A percentile compares a stretch with the other conserved stretches of the same genome.
phyloP scores from a whole-genome alignment of 2,888 invertebrate genomes.

The Colostygia pectinataria region DNA sequence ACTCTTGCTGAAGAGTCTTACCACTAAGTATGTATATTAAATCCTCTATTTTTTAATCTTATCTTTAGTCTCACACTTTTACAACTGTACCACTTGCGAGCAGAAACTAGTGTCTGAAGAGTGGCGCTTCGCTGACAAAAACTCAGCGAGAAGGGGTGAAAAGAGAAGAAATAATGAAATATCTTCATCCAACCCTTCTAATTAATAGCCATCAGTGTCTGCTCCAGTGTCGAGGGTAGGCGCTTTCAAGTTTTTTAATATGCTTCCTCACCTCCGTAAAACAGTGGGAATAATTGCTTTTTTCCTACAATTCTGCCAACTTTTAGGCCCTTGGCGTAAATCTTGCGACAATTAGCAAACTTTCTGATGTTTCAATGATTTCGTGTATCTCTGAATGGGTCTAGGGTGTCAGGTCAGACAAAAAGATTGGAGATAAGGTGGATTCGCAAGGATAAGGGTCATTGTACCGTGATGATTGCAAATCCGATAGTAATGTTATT shows the following conservation, averaged over 20 bases:
- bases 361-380: slow-evolving; percentile 44
- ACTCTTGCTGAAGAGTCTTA: too few species aligned
- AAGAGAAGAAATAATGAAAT: slow-evolving; percentile 76
- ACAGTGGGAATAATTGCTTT: slow-evolving; percentile 79
- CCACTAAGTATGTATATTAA: too few species aligned
- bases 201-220: slow-evolving; percentile 83
- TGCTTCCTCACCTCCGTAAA: slow-evolving; percentile 79
- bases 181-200: slow-evolving; percentile 81
- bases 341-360: slow-evolving; percentile 68
- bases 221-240: slow-evolving; percentile 74
- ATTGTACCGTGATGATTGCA: background rate
- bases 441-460: background rate
- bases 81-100: slow-evolving; percentile 1
- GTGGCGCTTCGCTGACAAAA: slow-evolving; percentile 26
- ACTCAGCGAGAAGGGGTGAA: slow-evolving; percentile 41
- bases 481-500: background rate
- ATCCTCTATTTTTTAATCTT: background rate
- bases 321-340: slow-evolving; percentile 48
- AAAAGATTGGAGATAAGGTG: slow-evolving; percentile 15
- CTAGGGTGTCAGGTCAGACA: slow-evolving; percentile 6
- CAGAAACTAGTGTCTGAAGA: slow-evolving; percentile 21
- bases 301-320: slow-evolving; percentile 45
- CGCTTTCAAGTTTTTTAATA: slow-evolving; percentile 81
- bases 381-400: slow-evolving; percentile 43
- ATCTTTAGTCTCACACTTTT: slow-evolving; percentile 4